phyloP scores from a whole-genome alignment of 2,113 vertebrate genomes.

The Balaenoptera acutorostrata region DNA sequence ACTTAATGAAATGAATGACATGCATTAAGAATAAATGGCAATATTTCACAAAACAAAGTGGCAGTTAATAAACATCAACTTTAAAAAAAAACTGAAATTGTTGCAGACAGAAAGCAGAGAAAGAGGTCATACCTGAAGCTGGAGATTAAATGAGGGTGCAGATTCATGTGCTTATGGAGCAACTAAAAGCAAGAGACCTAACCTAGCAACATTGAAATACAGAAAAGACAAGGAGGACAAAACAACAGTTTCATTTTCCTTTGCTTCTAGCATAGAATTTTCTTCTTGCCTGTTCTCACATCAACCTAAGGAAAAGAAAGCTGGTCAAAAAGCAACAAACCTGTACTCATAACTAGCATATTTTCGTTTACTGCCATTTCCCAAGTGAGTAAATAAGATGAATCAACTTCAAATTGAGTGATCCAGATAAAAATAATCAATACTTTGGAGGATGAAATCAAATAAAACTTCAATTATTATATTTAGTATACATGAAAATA shows the following conservation, averaged over 20 bases:
- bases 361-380: not conserved
- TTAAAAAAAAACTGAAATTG: not conserved
- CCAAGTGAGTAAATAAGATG: not conserved
- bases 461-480: not conserved
- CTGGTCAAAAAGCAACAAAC: not conserved
- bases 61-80: not conserved
- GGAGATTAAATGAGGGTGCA: not conserved
- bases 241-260: fast-evolving
- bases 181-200: not conserved
- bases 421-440: not conserved
- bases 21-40: not conserved
- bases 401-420: not conserved
- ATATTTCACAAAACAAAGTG: not conserved
- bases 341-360: not conserved
- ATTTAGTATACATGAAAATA: not conserved
- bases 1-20: not conserved
- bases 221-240: not conserved
- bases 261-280: not conserved
- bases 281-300: not conserved
- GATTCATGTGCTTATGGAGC: not conserved
- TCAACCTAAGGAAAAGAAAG: not conserved
- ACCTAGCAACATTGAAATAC: not conserved
- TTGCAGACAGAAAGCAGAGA: not conserved
- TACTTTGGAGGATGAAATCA: not conserved
- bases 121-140: not conserved